These are phyloP conservation scores for Drosophila rellima DNA, from an alignment of 2,888 invertebrate species.

Conservation along the genomic window DNA sequence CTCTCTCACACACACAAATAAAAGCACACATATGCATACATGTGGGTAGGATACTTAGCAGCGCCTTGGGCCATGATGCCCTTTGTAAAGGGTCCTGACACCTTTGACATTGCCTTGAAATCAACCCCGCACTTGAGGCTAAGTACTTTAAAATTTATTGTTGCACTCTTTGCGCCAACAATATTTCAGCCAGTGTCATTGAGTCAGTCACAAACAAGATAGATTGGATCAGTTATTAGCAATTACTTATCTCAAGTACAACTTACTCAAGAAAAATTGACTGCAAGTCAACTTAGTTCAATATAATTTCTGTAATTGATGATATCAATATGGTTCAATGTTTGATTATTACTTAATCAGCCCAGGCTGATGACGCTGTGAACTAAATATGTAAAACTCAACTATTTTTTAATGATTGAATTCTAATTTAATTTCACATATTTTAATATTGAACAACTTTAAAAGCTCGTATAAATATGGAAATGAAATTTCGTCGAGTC, in stretches of 20 bases:
- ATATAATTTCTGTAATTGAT: conserved; percentile 12
- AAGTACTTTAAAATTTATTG: conserved; percentile 37
- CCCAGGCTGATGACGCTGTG: neutral
- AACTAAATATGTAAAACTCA: too few species aligned
- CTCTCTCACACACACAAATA: conserved; percentile 35
- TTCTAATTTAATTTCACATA: too few species aligned
- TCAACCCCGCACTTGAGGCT: conserved; percentile 2
- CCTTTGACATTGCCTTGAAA: conserved; percentile 35
- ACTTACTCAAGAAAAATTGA: neutral
- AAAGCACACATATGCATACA: neutral
- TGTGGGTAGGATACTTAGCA: conserved; percentile 30
- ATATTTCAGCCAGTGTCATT: conserved; percentile 9
- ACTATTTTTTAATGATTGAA: too few species aligned
- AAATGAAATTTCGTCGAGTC: too few species aligned
- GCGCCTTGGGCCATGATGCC: conserved; percentile 12
- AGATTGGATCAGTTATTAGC: conserved; percentile 18
- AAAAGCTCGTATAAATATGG: too few species aligned
- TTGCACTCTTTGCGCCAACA: conserved; percentile 10
- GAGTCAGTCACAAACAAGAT: conserved; percentile 3
- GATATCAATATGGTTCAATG: neutral
- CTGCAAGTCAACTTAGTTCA: neutral
- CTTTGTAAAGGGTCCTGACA: conserved; percentile 16
- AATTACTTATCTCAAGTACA: conserved; percentile 2
- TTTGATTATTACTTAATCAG: neutral
- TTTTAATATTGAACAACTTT: too few species aligned